Evolutionary conservation across 2,113 vertebrate species (phyloP), one percentile per base, ranked within the genome.

Genomic region (Chelonoidis abingdonii): DNA sequence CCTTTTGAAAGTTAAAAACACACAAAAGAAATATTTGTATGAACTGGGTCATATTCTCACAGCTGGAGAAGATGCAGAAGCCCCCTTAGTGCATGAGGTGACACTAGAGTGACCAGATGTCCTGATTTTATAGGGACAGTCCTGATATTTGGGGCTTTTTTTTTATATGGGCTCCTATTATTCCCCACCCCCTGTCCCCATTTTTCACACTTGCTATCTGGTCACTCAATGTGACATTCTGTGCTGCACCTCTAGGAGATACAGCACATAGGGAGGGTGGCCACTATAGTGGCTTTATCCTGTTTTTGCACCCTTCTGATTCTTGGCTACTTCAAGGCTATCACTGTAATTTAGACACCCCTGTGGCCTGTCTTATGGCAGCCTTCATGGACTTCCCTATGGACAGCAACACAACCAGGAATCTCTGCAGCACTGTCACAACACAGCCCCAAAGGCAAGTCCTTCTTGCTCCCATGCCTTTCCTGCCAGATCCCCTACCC

Each of bases 1-100:
- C 91, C 99, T 99, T 97, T 86, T 59, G 91, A 91, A 96, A 92
- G 49, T 54, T 5, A 52, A 56, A 79, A 83, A 85, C 76, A 24
- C 12, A 69, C 31, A 86, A 76, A 47, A 81, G n/a, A 13, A 25
- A 50, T 19, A 85, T 50, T n/a, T 54, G 12, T 57, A 62, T n/a
- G 89, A 88, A 93, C 35, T 17, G 19, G 2, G 29, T 89, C 29
- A 86, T n/a, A n/a, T 57, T 95, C 53, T 56, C 80, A 80, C 19
- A 84, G 52, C 49, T 92, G 80, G 3, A 89, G 16, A 93, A 95
- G 87, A 90, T 79, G 85, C 16, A 91, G 57, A 89, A 90, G 35
- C 4, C 53, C 41, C 29, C 8, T 44, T 56, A 93, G 94, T 2
- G 31, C 10, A 0, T 59, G 41, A 65, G 5, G 81, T 47, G 0